Percentiles rank a stretch among this genome's conserved stretches.
Conservation (phyloP, 2,797 vertebrate species). For the Florisuga fusca region DNA sequence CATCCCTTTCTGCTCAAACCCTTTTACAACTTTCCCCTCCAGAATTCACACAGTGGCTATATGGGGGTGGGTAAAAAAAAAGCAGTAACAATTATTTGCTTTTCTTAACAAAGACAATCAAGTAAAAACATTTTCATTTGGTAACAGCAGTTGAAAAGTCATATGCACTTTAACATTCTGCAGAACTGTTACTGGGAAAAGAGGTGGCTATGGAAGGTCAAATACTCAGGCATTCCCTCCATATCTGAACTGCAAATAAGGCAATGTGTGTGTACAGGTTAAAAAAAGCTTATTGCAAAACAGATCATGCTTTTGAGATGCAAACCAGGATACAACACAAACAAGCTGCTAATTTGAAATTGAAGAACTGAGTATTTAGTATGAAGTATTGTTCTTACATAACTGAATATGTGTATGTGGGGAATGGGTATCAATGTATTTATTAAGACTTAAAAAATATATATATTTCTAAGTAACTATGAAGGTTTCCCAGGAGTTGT, state of each 20-base stretch:
- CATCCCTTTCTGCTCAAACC: not conserved
- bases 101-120: not conserved
- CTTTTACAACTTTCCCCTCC: not conserved
- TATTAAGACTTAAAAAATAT: not conserved
- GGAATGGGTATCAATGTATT: not conserved
- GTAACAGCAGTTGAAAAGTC: slow-evolving; percentile 7
- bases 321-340: not conserved
- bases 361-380: not conserved
- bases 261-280: not conserved
- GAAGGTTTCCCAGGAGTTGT: not conserved
- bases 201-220: not conserved
- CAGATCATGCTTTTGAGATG: not conserved
- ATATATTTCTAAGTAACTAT: not conserved
- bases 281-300: slow-evolving; percentile 8
- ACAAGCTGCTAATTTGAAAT: not conserved
- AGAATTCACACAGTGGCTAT: not conserved
- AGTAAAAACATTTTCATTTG: not conserved
- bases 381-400: not conserved
- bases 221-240: not conserved
- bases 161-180: not conserved
- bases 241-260: slow-evolving; percentile 9
- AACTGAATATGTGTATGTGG: not conserved
- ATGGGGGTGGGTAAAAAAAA: too few species aligned
- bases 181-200: not conserved
- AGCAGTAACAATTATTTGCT: not conserved